These are phyloP conservation scores for Hydractinia symbiolongicarpus DNA, from an alignment of 30 jellyfish, hydroid and myxozoan genomes.

Conservation along the genomic window DNA sequence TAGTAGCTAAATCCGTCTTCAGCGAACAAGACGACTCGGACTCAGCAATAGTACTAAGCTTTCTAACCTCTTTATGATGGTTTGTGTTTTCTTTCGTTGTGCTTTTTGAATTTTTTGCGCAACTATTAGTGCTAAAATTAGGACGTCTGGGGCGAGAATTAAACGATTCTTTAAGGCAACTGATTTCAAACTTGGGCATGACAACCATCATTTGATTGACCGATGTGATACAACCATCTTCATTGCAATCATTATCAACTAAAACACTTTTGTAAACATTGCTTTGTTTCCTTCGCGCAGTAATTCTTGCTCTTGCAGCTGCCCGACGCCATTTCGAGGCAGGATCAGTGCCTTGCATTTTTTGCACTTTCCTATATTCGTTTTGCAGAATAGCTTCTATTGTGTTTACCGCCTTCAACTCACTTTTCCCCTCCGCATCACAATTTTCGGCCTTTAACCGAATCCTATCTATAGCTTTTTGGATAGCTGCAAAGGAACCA, in stretches of 20 bases:
- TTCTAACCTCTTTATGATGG: no score
- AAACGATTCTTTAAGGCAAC: no score
- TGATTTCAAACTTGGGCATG: no score
- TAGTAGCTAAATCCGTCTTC: no score
- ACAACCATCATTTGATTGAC: no score
- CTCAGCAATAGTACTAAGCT: no score
- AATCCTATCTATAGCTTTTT: constrained; percentile 61
- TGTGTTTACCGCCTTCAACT: constrained; percentile 67
- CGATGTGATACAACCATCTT: not conserved
- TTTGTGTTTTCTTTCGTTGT: no score
- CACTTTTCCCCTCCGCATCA: constrained; percentile 51
- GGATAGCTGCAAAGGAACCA: constrained; percentile 92
- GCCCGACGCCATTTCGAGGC: constrained; percentile 85
- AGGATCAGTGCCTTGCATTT: constrained; percentile 57
- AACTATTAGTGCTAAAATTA: no score
- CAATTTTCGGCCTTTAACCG: constrained; percentile 42
- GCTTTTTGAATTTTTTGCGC: no score
- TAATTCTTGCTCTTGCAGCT: constrained; percentile 46
- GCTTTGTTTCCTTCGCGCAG: constrained; percentile 36
- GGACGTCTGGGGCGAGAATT: no score
- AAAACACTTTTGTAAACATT: constrained; percentile 6
- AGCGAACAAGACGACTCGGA: no score
- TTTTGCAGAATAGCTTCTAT: constrained; percentile 53
- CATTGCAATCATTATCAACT: not conserved
- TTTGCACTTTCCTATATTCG: constrained; percentile 48